These are phyloP conservation scores for Esperia sulphurella DNA, from an alignment of 2,888 invertebrate genomes.

Conservation along the genomic window DNA sequence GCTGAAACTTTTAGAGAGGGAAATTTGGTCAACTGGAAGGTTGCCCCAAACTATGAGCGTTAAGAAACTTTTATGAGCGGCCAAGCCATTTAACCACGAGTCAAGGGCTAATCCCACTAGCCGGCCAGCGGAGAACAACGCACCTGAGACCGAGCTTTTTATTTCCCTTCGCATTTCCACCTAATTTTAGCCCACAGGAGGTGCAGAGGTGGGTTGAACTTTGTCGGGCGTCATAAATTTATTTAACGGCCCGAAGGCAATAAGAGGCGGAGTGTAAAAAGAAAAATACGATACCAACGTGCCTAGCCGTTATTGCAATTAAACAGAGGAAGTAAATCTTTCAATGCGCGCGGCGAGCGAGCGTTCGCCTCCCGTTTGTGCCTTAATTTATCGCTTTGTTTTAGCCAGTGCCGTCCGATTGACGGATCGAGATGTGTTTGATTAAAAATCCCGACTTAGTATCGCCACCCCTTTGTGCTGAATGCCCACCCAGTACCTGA, in stretches of 20 bases:
- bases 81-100: slow-evolving; percentile 67
- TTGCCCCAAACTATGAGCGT: slow-evolving; percentile 64
- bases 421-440: slow-evolving; percentile 75
- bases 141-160: slow-evolving; percentile 73
- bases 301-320: slow-evolving; percentile 80
- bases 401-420: slow-evolving; percentile 73
- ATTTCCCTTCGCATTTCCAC: slow-evolving; percentile 73
- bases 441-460: slow-evolving; percentile 71
- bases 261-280: slow-evolving; percentile 79
- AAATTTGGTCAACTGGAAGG: slow-evolving; percentile 60
- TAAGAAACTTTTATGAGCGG: slow-evolving; percentile 75
- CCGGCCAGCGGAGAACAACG: slow-evolving; percentile 46
- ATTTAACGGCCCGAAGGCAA: slow-evolving; percentile 78
- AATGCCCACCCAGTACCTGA: slow-evolving; percentile 34
- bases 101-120: slow-evolving; percentile 70
- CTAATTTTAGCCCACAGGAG: slow-evolving; percentile 67
- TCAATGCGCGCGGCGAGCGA: slow-evolving; percentile 68
- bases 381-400: slow-evolving; percentile 78
- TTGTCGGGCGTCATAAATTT: slow-evolving; percentile 78
- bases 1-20: slow-evolving; percentile 48
- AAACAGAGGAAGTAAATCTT: slow-evolving; percentile 80
- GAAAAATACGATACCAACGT: slow-evolving; percentile 80
- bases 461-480: slow-evolving; percentile 50
- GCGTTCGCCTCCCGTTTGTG: slow-evolving; percentile 70
- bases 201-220: slow-evolving; percentile 73